These are phyloP conservation scores for Alethe diademata DNA, from an alignment of 2,113 vertebrate genomes.

Conservation along the genomic window DNA sequence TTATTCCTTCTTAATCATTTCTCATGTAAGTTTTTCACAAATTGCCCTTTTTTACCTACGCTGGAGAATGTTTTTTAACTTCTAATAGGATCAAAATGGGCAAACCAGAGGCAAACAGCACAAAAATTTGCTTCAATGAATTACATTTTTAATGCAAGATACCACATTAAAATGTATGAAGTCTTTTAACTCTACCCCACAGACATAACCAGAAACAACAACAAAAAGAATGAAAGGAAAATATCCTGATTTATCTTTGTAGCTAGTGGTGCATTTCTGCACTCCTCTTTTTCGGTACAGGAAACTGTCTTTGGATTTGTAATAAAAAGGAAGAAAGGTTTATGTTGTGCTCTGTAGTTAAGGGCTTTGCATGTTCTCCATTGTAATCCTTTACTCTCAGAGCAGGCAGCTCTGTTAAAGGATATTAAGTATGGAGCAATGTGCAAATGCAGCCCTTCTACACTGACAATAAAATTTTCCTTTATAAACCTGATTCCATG, in stretches of 20 bases:
- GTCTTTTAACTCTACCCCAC: neutral
- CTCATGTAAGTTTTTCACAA: neutral
- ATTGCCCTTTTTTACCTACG: neutral
- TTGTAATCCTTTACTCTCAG: neutral
- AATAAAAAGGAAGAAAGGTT: neutral
- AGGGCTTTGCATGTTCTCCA: neutral
- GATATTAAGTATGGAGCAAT: neutral
- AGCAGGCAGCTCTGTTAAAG: neutral
- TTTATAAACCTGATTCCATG: neutral
- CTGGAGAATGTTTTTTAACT: neutral
- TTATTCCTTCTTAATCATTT: neutral
- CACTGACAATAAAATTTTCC: neutral
- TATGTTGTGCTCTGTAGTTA: neutral
- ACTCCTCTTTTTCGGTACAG: neutral
- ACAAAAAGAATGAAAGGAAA: neutral
- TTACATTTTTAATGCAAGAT: neutral
- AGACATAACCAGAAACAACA: neutral
- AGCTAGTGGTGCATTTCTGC: neutral
- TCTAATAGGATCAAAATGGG: neutral
- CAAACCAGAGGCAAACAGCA: neutral
- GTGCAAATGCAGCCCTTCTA: neutral
- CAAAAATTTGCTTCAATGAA: neutral
- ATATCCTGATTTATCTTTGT: neutral
- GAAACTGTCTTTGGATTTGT: neutral
- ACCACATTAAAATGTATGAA: neutral